Evolutionary conservation across 2,113 vertebrate genomes (phyloP).

Genomic region (Chelonoidis abingdonii): DNA sequence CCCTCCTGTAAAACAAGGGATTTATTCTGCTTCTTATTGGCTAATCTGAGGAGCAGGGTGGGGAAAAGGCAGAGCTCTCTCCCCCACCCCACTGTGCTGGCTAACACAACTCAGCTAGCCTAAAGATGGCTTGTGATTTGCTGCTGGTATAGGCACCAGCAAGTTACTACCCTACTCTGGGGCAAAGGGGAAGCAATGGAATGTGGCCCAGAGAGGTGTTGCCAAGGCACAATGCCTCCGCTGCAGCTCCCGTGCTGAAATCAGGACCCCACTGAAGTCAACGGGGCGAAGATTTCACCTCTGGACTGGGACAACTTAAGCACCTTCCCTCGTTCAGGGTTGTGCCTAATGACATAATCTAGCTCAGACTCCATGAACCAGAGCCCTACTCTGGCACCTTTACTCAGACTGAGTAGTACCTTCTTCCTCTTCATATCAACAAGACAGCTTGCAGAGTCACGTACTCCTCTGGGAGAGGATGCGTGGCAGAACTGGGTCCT

Average conservation of each 20-base stretch:
- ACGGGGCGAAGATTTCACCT: background rate
- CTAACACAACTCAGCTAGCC: background rate
- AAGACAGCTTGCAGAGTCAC: fast-evolving
- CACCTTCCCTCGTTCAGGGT: background rate
- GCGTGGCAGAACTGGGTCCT: background rate
- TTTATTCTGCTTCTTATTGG: fast-evolving
- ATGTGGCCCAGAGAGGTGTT: fast-evolving
- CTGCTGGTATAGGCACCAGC: background rate
- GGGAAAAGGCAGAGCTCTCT: background rate
- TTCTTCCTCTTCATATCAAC: background rate
- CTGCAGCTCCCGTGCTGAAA: background rate
- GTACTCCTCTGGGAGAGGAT: background rate
- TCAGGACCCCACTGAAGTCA: background rate
- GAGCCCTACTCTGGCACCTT: background rate
- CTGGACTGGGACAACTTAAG: background rate
- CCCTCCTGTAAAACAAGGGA: background rate
- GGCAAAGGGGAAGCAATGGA: background rate
- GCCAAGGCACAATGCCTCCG: background rate
- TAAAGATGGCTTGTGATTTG: background rate
- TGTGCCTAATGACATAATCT: background rate
- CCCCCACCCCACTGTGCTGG: no score
- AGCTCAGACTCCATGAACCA: background rate
- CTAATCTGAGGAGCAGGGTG: background rate
- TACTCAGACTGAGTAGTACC: background rate
- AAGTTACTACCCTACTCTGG: background rate